A percentile compares a stretch with the other conserved stretches of the same genome.
Conservation (phyloP, 2,888 invertebrate genomes). For the Palloptera scutellata region DNA sequence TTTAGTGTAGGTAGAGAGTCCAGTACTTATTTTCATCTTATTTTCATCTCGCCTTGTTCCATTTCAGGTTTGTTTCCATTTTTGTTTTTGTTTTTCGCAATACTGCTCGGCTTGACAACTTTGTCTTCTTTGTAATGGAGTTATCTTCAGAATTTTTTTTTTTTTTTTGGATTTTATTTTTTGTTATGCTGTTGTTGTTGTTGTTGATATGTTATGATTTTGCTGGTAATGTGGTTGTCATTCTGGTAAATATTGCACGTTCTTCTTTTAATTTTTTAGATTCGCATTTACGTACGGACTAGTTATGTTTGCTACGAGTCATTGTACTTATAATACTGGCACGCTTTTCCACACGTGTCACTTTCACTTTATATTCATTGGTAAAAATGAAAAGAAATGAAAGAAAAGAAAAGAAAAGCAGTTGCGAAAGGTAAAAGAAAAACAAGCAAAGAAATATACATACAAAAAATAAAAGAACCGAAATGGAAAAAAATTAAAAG, state of each 20-base stretch:
- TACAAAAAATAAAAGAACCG: neutral
- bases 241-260: neutral
- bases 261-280: neutral
- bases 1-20: no score
- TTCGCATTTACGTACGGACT: neutral
- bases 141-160: neutral
- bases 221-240: neutral
- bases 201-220: conserved; percentile 9
- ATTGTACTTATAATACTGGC: neutral
- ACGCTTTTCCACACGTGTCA: conserved; percentile 12
- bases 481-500: conserved; percentile 13
- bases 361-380: conserved; percentile 2
- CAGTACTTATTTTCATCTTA: no score
- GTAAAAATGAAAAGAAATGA: neutral
- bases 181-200: neutral
- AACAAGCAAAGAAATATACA: neutral
- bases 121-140: neutral
- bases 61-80: neutral
- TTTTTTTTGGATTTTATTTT: neutral
- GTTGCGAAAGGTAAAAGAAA: no score
- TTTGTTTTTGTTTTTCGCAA: neutral
- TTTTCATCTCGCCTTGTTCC: no score
- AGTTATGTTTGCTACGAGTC: no score
- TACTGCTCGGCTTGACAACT: neutral
- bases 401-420: neutral